Evolutionary conservation across 2,888 invertebrate species (phyloP).

Genomic region (Cheilosia scutellata): DNA sequence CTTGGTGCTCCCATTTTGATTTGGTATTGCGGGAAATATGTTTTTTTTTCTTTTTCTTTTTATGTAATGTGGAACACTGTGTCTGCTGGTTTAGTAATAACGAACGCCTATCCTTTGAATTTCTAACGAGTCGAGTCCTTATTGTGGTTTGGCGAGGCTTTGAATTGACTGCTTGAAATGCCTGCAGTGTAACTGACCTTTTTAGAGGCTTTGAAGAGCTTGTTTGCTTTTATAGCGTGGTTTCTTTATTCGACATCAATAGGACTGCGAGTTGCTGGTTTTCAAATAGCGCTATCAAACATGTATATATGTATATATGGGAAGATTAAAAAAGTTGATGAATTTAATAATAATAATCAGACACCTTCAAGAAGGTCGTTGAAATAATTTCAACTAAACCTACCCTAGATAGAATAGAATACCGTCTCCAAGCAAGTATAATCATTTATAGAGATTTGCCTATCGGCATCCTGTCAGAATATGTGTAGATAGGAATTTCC

Average conservation of each 20-base stretch:
- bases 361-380: too few relatives aligned
- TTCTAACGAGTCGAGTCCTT: conserved; percentile 8
- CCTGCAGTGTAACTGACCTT: conserved; percentile 40
- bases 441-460: conserved; percentile 7
- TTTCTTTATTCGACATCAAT: background rate
- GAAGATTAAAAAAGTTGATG: too few relatives aligned
- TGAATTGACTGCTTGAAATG: conserved; percentile 18
- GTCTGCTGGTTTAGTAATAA: conserved; percentile 20
- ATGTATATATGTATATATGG: background rate
- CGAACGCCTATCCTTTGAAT: background rate
- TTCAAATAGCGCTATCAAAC: background rate
- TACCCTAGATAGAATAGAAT: background rate
- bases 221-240: background rate
- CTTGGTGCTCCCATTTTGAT: background rate
- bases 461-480: background rate
- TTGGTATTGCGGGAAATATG: conserved; percentile 29
- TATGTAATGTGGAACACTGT: conserved; percentile 34
- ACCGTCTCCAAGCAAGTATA: background rate
- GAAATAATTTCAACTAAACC: too few relatives aligned
- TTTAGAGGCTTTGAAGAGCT: conserved; percentile 1
- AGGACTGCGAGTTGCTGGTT: background rate
- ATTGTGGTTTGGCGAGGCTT: conserved; percentile 3
- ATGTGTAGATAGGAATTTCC: background rate
- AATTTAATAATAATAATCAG: too few relatives aligned
- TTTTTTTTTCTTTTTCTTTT: conserved; percentile 14